phyloP scores from a whole-genome alignment of 2,797 vertebrate species.

The Myripristis jacobus region DNA sequence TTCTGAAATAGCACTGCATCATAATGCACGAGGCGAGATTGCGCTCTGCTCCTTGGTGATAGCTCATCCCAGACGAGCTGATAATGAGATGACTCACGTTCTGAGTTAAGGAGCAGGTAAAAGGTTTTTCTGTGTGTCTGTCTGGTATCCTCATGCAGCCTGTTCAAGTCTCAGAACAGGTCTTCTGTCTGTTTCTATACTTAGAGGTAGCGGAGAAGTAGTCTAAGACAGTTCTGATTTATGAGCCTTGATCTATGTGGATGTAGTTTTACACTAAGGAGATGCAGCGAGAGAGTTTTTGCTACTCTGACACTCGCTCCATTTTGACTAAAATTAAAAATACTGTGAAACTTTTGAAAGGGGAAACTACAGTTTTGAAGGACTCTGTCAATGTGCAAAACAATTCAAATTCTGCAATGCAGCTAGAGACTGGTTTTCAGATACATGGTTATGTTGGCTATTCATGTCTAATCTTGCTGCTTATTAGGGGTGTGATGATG shows the following conservation, averaged over 20 bases:
- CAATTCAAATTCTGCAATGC: background rate
- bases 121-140: slow-evolving; percentile 39
- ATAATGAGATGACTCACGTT: slow-evolving; percentile 76
- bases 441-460: too few relatives aligned
- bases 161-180: slow-evolving; percentile 60
- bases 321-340: slow-evolving; percentile 15
- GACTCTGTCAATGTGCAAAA: background rate
- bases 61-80: slow-evolving; percentile 69
- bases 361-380: too few relatives aligned
- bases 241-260: slow-evolving; percentile 26
- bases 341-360: background rate
- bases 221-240: slow-evolving; percentile 39
- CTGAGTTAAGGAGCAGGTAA: slow-evolving; percentile 66
- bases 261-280: slow-evolving; percentile 19
- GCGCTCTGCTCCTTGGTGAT: slow-evolving; percentile 56
- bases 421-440: background rate
- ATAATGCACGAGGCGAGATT: slow-evolving; percentile 60
- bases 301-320: background rate
- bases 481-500: too few relatives aligned
- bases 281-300: background rate
- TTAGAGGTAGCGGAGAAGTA: slow-evolving; percentile 55
- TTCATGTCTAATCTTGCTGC: too few relatives aligned
- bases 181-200: slow-evolving; percentile 71
- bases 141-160: slow-evolving; percentile 59
- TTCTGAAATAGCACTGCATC: slow-evolving; percentile 67